Evolutionary conservation across 1,140 invertebrate genomes (phyloP).

Genomic region (Armadillidium nasatum): DNA sequence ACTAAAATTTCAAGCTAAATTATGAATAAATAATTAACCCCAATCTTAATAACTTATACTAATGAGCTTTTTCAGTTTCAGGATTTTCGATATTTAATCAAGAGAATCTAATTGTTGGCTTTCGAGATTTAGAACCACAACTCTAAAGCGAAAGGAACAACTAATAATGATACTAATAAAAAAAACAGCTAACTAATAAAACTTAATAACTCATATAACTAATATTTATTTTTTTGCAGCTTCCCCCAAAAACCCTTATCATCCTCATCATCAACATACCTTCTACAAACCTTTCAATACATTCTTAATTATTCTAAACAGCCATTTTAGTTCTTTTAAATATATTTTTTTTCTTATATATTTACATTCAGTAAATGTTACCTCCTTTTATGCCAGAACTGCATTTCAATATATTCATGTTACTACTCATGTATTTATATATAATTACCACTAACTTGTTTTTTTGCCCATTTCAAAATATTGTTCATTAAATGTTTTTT

Average conservation of each 20-base stretch:
- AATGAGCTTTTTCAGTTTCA: slow-evolving; percentile 6
- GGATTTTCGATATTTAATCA: background rate
- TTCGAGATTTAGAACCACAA: no score
- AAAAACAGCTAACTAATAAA: no score
- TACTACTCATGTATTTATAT: no score
- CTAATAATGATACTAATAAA: no score
- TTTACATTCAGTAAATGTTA: background rate
- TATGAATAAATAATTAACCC: background rate
- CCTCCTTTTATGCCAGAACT: background rate
- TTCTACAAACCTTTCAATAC: background rate
- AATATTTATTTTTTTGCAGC: slow-evolving; percentile 3
- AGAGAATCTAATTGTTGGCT: background rate
- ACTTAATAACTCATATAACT: background rate
- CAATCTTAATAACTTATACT: background rate
- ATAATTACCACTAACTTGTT: no score
- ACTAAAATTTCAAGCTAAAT: background rate
- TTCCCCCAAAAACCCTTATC: background rate
- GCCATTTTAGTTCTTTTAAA: no score
- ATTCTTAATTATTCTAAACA: background rate
- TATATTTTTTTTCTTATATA: no score
- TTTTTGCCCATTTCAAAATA: no score
- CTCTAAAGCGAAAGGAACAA: no score
- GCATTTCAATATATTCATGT: background rate
- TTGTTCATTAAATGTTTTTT: background rate
- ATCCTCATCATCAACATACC: background rate